phyloP scores from a whole-genome alignment of 64 coral and sea anemone species.

The Stylophora pistillata region DNA sequence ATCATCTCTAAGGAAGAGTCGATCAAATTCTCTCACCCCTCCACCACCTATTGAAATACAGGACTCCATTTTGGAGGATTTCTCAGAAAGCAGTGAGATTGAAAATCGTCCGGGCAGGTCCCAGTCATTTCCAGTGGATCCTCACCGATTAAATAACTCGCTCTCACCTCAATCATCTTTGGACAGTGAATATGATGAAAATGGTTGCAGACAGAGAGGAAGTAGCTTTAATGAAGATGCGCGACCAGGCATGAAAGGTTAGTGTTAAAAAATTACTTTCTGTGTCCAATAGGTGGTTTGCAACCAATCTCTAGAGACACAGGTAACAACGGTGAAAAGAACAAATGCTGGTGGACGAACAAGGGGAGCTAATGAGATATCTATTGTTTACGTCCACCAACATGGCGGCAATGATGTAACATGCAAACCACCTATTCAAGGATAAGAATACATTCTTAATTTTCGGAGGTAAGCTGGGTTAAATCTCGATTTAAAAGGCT shows the following conservation, averaged over 20 bases:
- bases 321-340: too few relatives aligned
- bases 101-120: slow-evolving; percentile 95
- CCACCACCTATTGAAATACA: slow-evolving; percentile 73
- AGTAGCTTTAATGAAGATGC: slow-evolving; percentile 86
- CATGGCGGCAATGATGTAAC: too few relatives aligned
- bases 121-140: slow-evolving; percentile 98
- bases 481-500: too few relatives aligned
- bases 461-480: too few relatives aligned
- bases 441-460: too few relatives aligned
- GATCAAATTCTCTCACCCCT: slow-evolving; percentile 87
- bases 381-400: too few relatives aligned
- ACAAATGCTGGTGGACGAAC: too few relatives aligned
- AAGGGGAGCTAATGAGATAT: too few relatives aligned
- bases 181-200: slow-evolving; percentile 94
- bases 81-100: slow-evolving; percentile 67
- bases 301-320: too few relatives aligned
- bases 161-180: slow-evolving; percentile 95
- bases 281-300: too few relatives aligned
- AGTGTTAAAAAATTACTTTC: neutral
- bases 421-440: too few relatives aligned
- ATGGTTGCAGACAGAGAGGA: slow-evolving; percentile 35
- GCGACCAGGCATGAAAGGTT: slow-evolving; percentile 97
- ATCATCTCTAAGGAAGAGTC: slow-evolving; percentile 48
- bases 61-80: slow-evolving; percentile 70
- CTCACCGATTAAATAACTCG: slow-evolving; percentile 77